Evolutionary conservation across 2,113 vertebrate genomes (phyloP), one percentile per base, ranked within the genome.

Genomic region (Caranx ignobilis): DNA sequence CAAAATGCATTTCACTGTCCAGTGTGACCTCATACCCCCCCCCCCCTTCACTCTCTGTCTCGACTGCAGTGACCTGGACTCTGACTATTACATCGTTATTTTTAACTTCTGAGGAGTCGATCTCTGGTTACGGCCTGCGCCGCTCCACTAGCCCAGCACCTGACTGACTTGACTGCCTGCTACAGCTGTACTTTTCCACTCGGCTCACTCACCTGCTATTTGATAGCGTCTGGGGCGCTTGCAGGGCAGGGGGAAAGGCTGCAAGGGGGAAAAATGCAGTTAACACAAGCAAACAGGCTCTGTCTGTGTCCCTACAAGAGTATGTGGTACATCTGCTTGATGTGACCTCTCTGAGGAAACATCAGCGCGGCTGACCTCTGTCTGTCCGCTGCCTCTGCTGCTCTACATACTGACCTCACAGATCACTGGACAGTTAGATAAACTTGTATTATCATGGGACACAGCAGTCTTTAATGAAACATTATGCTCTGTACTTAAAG

Each of bases 41-140:
- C 72, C 18, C 60, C 16, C 10, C 41, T n/a, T 64, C 60, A 21
- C 78, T 64, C 34, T 41, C 21, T 45, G 11, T 37, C 43, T 68
- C 35, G 15, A 18, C 64, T 32, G 54, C 2, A 18, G 70, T 76
- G 84, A 84, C 77, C 54, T 79, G 41, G 50, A 72, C 71, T 80
- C 34, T 50, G 69, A 76, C 82, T 70, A 60, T 88, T 86, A 84
- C 55, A 56, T 78, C 35, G 92, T 94, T 95, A 95, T 95, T 95
- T 95, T 93, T 95, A 94, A 89, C 94, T 74, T 67, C 37, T 5
- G 71, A 81, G 74, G 65, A 72, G 77, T 61, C 65, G 78, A 82
- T 88, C 93, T 94, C 90, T 93, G 85, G 93, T 95, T 94, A 91
- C 92, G 69, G 64, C 82, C 71, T 34, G 65, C 47, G 43, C n/a